These are phyloP conservation scores for Hucho hucho DNA, from an alignment of 2,113 vertebrate species.

Conservation along the genomic window DNA sequence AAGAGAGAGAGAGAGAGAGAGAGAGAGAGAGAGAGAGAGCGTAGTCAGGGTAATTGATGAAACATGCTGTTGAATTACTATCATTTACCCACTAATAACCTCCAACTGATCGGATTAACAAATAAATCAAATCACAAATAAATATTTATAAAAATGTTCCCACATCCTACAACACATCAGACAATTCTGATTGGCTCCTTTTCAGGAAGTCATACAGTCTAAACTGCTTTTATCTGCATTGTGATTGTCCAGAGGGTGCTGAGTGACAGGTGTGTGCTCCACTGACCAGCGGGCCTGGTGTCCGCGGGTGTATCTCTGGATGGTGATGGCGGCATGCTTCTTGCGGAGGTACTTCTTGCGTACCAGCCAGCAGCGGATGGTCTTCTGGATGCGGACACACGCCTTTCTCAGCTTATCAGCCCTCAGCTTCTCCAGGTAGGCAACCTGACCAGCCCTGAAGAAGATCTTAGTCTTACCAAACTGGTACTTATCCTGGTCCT, in stretches of 20 bases:
- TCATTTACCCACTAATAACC: too few relatives aligned
- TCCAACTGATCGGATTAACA: too few relatives aligned
- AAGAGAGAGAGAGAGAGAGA: neutral
- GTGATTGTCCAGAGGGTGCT: neutral
- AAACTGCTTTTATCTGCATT: neutral
- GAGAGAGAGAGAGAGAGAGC: neutral
- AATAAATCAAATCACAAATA: too few relatives aligned
- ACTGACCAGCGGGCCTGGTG: constrained; percentile 94
- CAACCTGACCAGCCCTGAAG: constrained; percentile 97
- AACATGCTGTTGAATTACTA: too few relatives aligned
- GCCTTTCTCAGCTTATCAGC: constrained; percentile 93
- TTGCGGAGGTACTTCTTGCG: constrained; percentile 93
- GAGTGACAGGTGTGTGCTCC: neutral
- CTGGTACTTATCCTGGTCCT: constrained; percentile 99
- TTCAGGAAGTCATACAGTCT: neutral
- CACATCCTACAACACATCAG: neutral
- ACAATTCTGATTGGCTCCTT: neutral
- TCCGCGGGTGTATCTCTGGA: constrained; percentile 92
- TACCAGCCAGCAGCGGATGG: constrained; percentile 92
- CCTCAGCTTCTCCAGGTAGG: constrained; percentile 94
- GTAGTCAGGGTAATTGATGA: too few relatives aligned
- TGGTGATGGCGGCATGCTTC: constrained; percentile 84
- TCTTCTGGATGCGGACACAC: constrained; percentile 98
- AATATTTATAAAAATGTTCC: too few relatives aligned
- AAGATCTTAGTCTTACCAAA: constrained; percentile 99